Evolutionary conservation across 2,113 vertebrate genomes (phyloP).

Genomic region (Leiothrix lutea): DNA sequence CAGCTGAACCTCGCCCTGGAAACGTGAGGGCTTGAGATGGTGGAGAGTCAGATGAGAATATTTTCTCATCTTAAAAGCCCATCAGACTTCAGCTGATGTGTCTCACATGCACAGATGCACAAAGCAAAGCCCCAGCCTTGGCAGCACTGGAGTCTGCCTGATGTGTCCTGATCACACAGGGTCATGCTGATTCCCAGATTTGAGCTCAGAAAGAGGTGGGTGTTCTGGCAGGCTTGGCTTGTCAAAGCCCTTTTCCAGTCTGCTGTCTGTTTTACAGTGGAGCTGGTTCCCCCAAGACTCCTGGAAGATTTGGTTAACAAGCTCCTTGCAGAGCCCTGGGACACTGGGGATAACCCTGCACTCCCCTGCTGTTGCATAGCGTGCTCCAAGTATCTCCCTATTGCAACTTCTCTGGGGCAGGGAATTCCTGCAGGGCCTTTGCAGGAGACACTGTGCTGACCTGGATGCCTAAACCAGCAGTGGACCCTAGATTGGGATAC

Average conservation of each 20-base stretch:
- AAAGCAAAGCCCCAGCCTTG: background rate
- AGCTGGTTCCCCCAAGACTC: background rate
- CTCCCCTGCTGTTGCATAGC: background rate
- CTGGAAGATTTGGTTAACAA: background rate
- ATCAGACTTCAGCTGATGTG: background rate
- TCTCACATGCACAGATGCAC: background rate
- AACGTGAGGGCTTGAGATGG: background rate
- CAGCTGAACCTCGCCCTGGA: background rate
- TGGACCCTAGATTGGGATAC: background rate
- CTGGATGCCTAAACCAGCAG: background rate
- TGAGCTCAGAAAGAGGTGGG: background rate
- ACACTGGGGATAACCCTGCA: background rate
- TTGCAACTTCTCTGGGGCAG: background rate
- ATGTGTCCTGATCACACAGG: background rate
- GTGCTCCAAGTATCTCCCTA: background rate
- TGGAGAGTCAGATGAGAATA: background rate
- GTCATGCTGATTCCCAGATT: background rate
- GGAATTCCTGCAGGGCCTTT: background rate
- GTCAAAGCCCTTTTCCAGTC: background rate
- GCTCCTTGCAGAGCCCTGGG: background rate
- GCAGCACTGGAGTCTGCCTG: background rate
- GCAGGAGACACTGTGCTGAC: background rate
- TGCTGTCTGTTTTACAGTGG: background rate
- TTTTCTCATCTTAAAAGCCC: background rate
- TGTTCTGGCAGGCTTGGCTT: background rate